Base-by-base conservation (phyloP, 1,140 invertebrate species). In the Coenobita brevimanus region DNA sequence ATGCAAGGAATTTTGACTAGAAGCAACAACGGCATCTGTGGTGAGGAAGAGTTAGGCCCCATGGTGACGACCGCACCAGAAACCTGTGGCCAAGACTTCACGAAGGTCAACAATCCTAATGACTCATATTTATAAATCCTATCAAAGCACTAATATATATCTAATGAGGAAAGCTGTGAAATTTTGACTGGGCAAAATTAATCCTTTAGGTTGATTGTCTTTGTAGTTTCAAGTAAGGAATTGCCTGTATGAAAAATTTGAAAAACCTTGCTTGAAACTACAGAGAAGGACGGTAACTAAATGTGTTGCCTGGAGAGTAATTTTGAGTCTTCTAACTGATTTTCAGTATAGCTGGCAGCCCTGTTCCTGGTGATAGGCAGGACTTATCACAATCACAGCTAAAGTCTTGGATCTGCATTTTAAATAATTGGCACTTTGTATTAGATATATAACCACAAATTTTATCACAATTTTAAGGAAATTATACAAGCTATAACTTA, bases 1-100 rank as follows among this genome's bases (percentile, higher is more conserved):
- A 87, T 87, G 85, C 85, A 64, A 87, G 78, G 71, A 87, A 87
- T 87, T 87, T 87, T 87, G 85, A 87, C 85, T 87, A 87, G 85
- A 87, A 87, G 85, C 85, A 80, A 80, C 54, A 87, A 87, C 85
- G 60, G 85, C 85, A 67, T 87, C 81, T 71, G 76, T 87, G 78
- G 54, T 87, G 76, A 64, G 80, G 78, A 83, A 50, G 43, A 73
- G 64, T 80, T 73, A 86, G 73, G 62, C 73, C 83, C 83, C 83
- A 86, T 79, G 85, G 76, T 87, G 85, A 71, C 64, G 69, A 76
- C 54, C 81, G 57, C 21, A 83, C 41, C 36, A 41, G 38, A 54
- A 38, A 64, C 60, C 36, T 36, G 50, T 41, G 57, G 57, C 73
- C 73, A 38, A 80, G 67, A 78, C 85, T 76, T 75, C 76, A 80